Evolutionary conservation across 2,888 invertebrate genomes (phyloP), one percentile per base, ranked within the genome.

Genomic region (Cylindroiulus punctatus): DNA sequence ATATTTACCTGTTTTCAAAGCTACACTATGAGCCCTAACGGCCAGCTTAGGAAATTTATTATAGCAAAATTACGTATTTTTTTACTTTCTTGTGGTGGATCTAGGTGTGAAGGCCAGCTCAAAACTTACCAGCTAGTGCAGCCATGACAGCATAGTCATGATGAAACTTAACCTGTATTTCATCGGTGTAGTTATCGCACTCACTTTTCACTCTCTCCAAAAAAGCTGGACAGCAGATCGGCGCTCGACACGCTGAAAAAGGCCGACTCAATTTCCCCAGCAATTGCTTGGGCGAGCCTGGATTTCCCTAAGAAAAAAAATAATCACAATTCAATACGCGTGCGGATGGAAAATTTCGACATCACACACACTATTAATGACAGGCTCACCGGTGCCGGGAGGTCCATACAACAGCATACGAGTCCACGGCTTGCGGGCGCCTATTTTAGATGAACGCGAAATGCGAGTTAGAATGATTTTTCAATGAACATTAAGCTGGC

Each of bases 181-280:
- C n/a, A n/a, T n/a, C n/a, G n/a, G n/a, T n/a, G n/a, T n/a, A n/a
- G n/a, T n/a, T n/a, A n/a, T n/a, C n/a, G 40, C 40, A 8, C 89
- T 89, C 89, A 93, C 93, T 93, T 93, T 90, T 93, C 93, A 85
- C 93, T 92, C 89, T 93, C 92, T 76, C 93, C 93, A 14, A 93
- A 91, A 90, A 92, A 93, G 84, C 91, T 90, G 5, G 93, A 93
- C 30, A 93, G 89, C 40, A 93, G 90, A 89, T 92, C 92, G 17
- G 93, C 91, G 85, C 92, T 91, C 40, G 93, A 92, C 40, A 93
- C 91, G 87, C 90, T 91, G 89, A 92, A 92, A 87, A 93, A 91
- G 14, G 90, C 89, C 8, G 92, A 92, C 36, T 91, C 90, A 52
- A 92, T 91, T 90, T 93, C 93, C 0, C 91, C 89, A 1, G 91